Percentiles rank a stretch among this genome's conserved stretches.
phyloP scores from a whole-genome alignment of 2,113 vertebrate genomes.

The Thymallus thymallus region DNA sequence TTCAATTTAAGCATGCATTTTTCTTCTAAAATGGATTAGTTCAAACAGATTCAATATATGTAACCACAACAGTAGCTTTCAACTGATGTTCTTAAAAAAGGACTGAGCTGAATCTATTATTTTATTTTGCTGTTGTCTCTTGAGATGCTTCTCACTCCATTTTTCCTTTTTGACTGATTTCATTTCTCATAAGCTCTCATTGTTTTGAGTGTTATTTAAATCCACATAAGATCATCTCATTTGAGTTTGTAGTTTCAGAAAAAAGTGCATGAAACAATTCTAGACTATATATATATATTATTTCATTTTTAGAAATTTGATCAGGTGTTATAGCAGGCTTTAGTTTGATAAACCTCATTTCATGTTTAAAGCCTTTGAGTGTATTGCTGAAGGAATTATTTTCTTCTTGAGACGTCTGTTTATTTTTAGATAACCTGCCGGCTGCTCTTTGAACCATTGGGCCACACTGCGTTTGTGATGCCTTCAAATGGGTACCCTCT shows the following conservation, averaged over 20 bases:
- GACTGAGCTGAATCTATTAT: conserved; percentile 5
- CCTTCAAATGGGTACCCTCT: conserved; percentile 30
- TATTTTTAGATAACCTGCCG: conserved; percentile 55
- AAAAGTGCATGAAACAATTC: not conserved
- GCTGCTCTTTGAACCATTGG: conserved; percentile 32
- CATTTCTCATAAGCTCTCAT: no score
- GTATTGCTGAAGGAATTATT: conserved; percentile 10
- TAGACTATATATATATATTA: not conserved
- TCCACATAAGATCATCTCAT: no score
- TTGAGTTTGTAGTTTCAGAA: no score
- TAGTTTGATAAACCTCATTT: conserved; percentile 7
- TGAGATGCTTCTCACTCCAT: conserved; percentile 20
- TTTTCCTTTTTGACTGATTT: conserved; percentile 15
- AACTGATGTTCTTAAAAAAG: conserved; percentile 34
- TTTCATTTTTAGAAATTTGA: conserved; percentile 23
- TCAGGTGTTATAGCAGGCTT: conserved; percentile 4
- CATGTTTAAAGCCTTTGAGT: conserved; percentile 20
- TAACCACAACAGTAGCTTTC: conserved; percentile 30
- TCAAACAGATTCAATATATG: conserved; percentile 39
- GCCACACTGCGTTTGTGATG: conserved; percentile 21
- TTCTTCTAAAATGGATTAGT: conserved; percentile 46
- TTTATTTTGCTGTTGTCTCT: conserved; percentile 2
- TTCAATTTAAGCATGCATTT: conserved; percentile 42
- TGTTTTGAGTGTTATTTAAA: no score
- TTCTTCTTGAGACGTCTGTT: conserved; percentile 31